A percentile compares a stretch with the other conserved stretches of the same genome.
Conservation (phyloP, 1,140 invertebrate genomes). For the Hyphantria cunea region DNA sequence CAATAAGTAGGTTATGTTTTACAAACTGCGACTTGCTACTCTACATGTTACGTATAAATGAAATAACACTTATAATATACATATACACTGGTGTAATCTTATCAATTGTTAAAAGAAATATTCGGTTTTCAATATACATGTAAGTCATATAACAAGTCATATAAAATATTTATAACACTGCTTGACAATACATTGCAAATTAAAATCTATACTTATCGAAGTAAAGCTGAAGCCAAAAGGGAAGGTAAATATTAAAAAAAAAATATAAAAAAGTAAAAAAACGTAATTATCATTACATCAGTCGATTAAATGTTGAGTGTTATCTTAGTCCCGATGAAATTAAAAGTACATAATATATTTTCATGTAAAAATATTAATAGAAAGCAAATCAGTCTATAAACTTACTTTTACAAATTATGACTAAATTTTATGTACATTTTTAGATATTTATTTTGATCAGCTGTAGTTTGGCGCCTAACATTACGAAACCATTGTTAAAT, state of each 20-base stretch:
- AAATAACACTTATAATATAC: slow-evolving; percentile 49
- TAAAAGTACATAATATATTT: slow-evolving; percentile 25
- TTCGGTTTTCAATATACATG: slow-evolving; percentile 42
- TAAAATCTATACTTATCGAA: slow-evolving; percentile 48
- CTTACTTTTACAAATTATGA: slow-evolving; percentile 64
- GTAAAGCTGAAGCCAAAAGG: slow-evolving; percentile 66
- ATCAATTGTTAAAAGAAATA: slow-evolving; percentile 30
- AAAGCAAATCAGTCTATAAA: slow-evolving; percentile 78
- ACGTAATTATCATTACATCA: slow-evolving; percentile 56
- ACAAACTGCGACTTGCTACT: slow-evolving; percentile 27
- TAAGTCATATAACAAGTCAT: slow-evolving; percentile 25
- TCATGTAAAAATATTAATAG: slow-evolving; percentile 41
- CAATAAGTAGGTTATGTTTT: background rate
- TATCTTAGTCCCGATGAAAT: slow-evolving; percentile 43
- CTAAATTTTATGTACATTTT: slow-evolving; percentile 68
- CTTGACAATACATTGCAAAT: slow-evolving; percentile 45
- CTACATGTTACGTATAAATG: slow-evolving; percentile 45
- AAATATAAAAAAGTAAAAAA: slow-evolving; percentile 40
- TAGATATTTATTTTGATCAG: slow-evolving; percentile 30
- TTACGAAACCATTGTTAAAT: background rate
- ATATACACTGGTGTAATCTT: slow-evolving; percentile 46
- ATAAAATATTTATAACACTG: slow-evolving; percentile 33
- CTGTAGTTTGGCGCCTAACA: slow-evolving; percentile 13
- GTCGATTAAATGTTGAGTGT: slow-evolving; percentile 56
- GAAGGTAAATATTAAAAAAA: slow-evolving; percentile 39